phyloP scores from a whole-genome alignment of 2,888 invertebrate genomes.

The Lycaena phlaeas region DNA sequence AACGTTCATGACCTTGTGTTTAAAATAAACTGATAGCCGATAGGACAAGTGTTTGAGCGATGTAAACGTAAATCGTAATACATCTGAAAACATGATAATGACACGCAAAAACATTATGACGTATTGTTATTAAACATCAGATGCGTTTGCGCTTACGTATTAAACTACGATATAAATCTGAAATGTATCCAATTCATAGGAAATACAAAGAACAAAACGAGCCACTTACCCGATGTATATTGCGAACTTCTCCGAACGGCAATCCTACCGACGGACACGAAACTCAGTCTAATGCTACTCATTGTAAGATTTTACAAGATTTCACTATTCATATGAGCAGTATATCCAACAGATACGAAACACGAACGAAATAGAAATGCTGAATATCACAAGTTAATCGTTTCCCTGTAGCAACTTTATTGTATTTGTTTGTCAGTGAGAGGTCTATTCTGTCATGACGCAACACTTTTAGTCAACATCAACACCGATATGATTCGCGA shows the following conservation, averaged over 20 bases:
- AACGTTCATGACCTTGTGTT: slow-evolving; percentile 27
- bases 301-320: slow-evolving; percentile 38
- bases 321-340: slow-evolving; percentile 52
- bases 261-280: slow-evolving; percentile 62
- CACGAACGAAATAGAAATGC: slow-evolving; percentile 45
- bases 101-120: slow-evolving; percentile 23
- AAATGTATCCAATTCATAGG: slow-evolving; percentile 45
- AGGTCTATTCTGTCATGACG: slow-evolving; percentile 68
- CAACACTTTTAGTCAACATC: slow-evolving; percentile 69
- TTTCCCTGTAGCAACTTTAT: slow-evolving; percentile 45
- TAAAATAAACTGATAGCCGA: background rate
- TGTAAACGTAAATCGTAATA: slow-evolving; percentile 7
- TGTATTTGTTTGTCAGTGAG: slow-evolving; percentile 72
- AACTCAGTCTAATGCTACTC: slow-evolving; percentile 67
- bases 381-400: slow-evolving; percentile 19
- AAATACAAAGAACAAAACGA: slow-evolving; percentile 16
- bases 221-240: slow-evolving; percentile 58
- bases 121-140: slow-evolving; percentile 58
- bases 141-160: slow-evolving; percentile 24
- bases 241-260: slow-evolving; percentile 62
- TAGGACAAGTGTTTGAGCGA: background rate
- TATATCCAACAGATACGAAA: slow-evolving; percentile 37
- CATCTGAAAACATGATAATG: slow-evolving; percentile 9
- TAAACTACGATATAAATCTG: slow-evolving; percentile 42
- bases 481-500: slow-evolving; percentile 47